Conservation (phyloP, 2,113 vertebrate genomes). For the Cettia cetti region DNA sequence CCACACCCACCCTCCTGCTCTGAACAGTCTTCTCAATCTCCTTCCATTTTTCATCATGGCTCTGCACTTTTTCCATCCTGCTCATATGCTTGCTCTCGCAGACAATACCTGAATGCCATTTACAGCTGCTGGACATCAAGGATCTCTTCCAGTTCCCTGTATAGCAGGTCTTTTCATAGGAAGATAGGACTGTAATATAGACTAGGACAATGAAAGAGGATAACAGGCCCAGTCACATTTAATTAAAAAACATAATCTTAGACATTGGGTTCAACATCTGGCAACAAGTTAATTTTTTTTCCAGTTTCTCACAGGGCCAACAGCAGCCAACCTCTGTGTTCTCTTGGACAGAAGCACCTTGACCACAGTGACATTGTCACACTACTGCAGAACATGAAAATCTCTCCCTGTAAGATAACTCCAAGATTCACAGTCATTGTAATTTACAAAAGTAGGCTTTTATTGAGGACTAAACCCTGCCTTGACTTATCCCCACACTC, state of each 20-base stretch:
- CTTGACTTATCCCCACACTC: accelerated
- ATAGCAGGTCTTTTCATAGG: not conserved
- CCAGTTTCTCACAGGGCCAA: not conserved
- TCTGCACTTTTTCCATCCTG: not conserved
- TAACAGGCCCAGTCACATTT: not conserved
- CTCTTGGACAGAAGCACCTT: not conserved
- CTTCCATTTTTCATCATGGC: not conserved
- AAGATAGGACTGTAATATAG: not conserved
- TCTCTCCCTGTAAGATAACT: not conserved
- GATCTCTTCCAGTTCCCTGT: not conserved
- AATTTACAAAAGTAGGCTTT: not conserved
- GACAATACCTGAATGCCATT: not conserved
- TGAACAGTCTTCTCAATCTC: not conserved
- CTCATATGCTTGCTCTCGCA: not conserved
- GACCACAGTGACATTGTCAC: not conserved
- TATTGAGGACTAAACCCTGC: not conserved
- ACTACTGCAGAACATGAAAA: not conserved
- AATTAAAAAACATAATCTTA: not conserved
- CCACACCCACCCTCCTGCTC: not conserved
- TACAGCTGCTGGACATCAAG: not conserved
- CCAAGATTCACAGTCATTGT: not conserved
- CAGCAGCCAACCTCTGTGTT: not conserved
- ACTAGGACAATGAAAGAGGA: not conserved
- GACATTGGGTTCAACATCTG: not conserved
- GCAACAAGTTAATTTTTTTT: not conserved